A percentile compares a stretch with the other conserved stretches of the same genome.
phyloP scores from a whole-genome alignment of 2,888 invertebrate genomes.

The Mesoligia furuncula region DNA sequence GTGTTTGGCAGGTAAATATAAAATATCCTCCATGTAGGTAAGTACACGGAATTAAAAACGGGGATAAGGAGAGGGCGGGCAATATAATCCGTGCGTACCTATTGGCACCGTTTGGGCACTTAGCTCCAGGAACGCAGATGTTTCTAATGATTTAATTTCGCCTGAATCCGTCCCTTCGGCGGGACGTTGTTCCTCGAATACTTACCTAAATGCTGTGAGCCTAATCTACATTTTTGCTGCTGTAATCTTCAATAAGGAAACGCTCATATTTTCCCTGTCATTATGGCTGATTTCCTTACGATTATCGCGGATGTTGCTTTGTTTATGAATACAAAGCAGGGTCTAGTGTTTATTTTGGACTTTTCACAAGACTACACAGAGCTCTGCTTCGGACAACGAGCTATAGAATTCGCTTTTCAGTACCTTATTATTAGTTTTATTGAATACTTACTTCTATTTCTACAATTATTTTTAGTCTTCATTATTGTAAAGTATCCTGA shows the following conservation, averaged over 20 bases:
- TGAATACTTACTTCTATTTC: not conserved
- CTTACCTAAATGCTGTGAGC: conserved; percentile 67
- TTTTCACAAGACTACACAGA: conserved; percentile 28
- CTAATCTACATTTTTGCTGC: conserved; percentile 66
- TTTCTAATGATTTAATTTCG: conserved; percentile 85
- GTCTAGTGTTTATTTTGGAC: conserved; percentile 40
- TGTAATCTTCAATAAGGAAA: conserved; percentile 61
- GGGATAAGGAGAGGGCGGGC: conserved; percentile 61
- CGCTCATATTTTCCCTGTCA: conserved; percentile 54
- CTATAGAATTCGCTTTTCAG: conserved; percentile 11
- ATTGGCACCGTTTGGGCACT: conserved; percentile 72
- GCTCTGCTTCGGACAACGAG: not conserved
- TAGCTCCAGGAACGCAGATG: conserved; percentile 80
- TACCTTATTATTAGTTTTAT: conserved; percentile 19
- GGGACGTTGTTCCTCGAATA: conserved; percentile 73
- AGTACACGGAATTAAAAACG: conserved; percentile 60
- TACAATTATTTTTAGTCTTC: conserved; percentile 16
- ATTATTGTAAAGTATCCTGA: conserved; percentile 23
- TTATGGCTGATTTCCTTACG: conserved; percentile 57
- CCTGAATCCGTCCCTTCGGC: conserved; percentile 73
- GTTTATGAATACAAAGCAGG: conserved; percentile 53
- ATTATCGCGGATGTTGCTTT: conserved; percentile 51
- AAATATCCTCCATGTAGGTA: conserved; percentile 60
- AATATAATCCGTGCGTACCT: conserved; percentile 66
- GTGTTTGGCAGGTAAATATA: conserved; percentile 67